Conservation (phyloP, 2,888 invertebrate species). For the Nysson spinosus region DNA sequence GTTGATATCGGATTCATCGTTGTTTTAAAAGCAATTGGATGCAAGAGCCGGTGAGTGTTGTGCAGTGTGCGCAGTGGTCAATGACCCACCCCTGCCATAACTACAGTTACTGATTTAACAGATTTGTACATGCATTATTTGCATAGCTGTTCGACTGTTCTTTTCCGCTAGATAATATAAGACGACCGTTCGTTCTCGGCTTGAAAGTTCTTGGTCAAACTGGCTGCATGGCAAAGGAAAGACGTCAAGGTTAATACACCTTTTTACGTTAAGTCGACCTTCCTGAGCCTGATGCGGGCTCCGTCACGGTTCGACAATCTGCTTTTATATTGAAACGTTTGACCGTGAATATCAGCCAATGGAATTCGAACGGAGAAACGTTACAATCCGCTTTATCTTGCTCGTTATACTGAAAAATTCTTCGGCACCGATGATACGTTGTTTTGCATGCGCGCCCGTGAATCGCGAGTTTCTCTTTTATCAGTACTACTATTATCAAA, state of each 20-base stretch:
- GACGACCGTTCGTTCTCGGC: slow-evolving; percentile 29
- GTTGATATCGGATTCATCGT: slow-evolving; percentile 16
- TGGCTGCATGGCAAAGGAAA: slow-evolving; percentile 48
- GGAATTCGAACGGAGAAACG: slow-evolving; percentile 52
- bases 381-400: slow-evolving; percentile 12
- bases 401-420: slow-evolving; percentile 8
- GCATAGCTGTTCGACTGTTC: slow-evolving; percentile 11
- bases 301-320: slow-evolving; percentile 58
- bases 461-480: too few relatives aligned
- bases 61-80: slow-evolving; percentile 50
- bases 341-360: slow-evolving; percentile 56
- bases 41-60: slow-evolving; percentile 36
- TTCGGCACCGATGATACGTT: too few relatives aligned
- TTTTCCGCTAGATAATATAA: slow-evolving; percentile 15
- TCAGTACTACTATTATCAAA: too few relatives aligned
- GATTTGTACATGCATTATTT: slow-evolving; percentile 22
- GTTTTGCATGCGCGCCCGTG: too few relatives aligned
- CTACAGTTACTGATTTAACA: slow-evolving; percentile 46
- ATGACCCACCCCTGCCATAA: slow-evolving; percentile 44
- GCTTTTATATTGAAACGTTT: slow-evolving; percentile 52
- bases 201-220: slow-evolving; percentile 55
- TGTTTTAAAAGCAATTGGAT: slow-evolving; percentile 36
- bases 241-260: slow-evolving; percentile 62
- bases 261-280: slow-evolving; percentile 57
- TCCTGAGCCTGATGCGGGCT: slow-evolving; percentile 58